phyloP scores from a whole-genome alignment of 2,113 vertebrate genomes.

The Craseonycteris thonglongyai region DNA sequence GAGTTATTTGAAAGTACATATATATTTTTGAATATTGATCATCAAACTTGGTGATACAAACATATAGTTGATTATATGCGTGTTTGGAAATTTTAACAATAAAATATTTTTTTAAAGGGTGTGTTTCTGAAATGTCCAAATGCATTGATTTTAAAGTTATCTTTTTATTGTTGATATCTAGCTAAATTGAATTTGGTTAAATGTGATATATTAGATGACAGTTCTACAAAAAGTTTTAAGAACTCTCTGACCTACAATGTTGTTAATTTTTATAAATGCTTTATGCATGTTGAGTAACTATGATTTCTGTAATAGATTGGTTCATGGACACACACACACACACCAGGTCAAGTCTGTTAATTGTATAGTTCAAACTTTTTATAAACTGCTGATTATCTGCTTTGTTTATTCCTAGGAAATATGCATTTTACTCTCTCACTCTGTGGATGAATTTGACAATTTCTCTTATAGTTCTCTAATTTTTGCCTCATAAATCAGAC shows the following conservation, averaged over 20 bases:
- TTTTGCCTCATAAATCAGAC: neutral
- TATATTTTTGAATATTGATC: neutral
- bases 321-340: neutral
- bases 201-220: neutral
- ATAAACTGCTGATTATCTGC: neutral
- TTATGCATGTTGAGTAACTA: neutral
- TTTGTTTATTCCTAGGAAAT: conserved; percentile 16
- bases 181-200: neutral
- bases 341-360: neutral
- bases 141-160: neutral
- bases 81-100: conserved; percentile 25
- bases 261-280: neutral
- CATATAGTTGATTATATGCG: neutral
- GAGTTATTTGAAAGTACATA: neutral
- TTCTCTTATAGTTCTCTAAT: neutral
- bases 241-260: neutral
- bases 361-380: neutral
- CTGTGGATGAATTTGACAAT: neutral
- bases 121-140: conserved; percentile 22
- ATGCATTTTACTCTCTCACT: neutral
- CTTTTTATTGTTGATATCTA: neutral
- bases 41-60: neutral
- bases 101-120: conserved; percentile 47
- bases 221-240: neutral
- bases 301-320: neutral